Evolutionary conservation across 2,888 invertebrate species (phyloP).

Genomic region (Slavum lentiscoides): DNA sequence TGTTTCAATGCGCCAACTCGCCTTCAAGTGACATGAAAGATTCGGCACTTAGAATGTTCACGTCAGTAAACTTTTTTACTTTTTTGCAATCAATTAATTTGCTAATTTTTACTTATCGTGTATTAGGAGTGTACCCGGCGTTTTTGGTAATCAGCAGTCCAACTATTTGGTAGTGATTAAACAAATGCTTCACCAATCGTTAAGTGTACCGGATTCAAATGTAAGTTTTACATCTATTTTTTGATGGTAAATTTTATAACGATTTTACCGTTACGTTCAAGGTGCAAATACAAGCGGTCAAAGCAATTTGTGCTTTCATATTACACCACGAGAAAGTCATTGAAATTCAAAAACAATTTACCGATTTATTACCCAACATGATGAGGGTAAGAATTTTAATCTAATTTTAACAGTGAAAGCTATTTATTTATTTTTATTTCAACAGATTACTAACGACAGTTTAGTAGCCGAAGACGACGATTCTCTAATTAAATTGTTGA

Average conservation of each 20-base stretch:
- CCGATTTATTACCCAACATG: slow-evolving; percentile 79
- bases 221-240: slow-evolving; percentile 17
- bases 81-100: not conserved
- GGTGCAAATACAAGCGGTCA: slow-evolving; percentile 78
- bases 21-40: slow-evolving; percentile 83
- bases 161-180: slow-evolving; percentile 91
- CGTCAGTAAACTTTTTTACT: slow-evolving; percentile 65
- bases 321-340: slow-evolving; percentile 91
- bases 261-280: slow-evolving; percentile 54
- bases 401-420: not conserved
- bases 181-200: slow-evolving; percentile 85
- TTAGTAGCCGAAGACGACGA: slow-evolving; percentile 86
- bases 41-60: slow-evolving; percentile 91
- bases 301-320: slow-evolving; percentile 85
- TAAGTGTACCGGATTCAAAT: slow-evolving; percentile 45
- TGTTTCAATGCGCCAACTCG: slow-evolving; percentile 92
- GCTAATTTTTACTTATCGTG: slow-evolving; percentile 42
- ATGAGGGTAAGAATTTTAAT: slow-evolving; percentile 65
- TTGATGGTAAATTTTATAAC: not conserved
- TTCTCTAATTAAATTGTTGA: slow-evolving; percentile 85
- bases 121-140: slow-evolving; percentile 85
- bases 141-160: slow-evolving; percentile 93
- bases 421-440: slow-evolving; percentile 41
- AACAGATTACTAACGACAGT: slow-evolving; percentile 75
- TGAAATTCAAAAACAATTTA: slow-evolving; percentile 84